Evolutionary conservation across 2,113 vertebrate species (phyloP).

Genomic region (Pluvialis apricaria): DNA sequence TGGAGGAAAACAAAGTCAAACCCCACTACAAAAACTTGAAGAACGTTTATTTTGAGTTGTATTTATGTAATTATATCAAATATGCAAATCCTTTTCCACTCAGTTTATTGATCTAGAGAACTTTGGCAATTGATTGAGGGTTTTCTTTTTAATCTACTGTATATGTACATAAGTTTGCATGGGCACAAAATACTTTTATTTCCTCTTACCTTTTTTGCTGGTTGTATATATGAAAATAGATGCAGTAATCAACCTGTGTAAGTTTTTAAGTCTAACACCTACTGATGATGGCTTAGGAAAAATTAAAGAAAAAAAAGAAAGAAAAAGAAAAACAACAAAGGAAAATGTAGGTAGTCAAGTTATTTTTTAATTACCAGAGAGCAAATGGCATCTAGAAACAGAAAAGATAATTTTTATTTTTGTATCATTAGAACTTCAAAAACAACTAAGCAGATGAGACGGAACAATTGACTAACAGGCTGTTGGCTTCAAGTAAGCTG

Average conservation of each 20-base stretch:
- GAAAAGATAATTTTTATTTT: background rate
- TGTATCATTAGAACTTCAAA: background rate
- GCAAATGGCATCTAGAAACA: background rate
- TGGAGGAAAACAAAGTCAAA: background rate
- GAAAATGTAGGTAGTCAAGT: background rate
- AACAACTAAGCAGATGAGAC: background rate
- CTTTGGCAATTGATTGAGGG: background rate
- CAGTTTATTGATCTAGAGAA: background rate
- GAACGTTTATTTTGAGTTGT: background rate
- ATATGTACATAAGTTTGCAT: background rate
- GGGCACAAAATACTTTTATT: background rate
- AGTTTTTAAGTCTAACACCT: background rate
- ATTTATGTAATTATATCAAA: background rate
- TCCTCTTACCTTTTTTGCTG: background rate
- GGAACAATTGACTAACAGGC: background rate
- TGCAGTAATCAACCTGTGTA: background rate
- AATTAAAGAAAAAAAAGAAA: background rate
- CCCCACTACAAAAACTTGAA: background rate
- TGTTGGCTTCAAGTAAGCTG: fast-evolving
- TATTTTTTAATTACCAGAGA: background rate
- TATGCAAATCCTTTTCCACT: background rate
- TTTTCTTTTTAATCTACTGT: background rate
- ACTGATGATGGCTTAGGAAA: background rate
- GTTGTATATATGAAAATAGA: background rate
- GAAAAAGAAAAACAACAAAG: background rate